A percentile compares a stretch with the other conserved stretches of the same genome.
Evolutionary conservation across 1,140 invertebrate genomes (phyloP).

Genomic region (Drosophila fuyamai): DNA sequence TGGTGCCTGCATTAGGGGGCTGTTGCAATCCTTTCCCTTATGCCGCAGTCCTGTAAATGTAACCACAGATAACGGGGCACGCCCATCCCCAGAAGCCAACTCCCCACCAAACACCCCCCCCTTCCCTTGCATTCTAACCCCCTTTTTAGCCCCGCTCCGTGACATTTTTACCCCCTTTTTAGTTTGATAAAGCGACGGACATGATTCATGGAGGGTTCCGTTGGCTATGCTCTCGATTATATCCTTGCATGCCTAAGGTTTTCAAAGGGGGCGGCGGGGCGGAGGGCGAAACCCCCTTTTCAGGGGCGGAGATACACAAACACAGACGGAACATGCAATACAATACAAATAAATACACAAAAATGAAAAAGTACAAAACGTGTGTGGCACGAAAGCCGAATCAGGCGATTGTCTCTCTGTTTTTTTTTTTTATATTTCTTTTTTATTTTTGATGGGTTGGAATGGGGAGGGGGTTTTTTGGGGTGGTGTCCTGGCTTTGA

Average conservation of each 20-base stretch:
- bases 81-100: background rate
- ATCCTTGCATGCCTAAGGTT: slow-evolving; percentile 57
- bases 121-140: background rate
- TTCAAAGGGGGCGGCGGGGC: background rate
- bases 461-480: background rate
- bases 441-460: background rate
- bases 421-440: slow-evolving; percentile 41
- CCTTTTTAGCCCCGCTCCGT: background rate
- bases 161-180: background rate
- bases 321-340: slow-evolving; percentile 63
- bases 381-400: slow-evolving; percentile 71
- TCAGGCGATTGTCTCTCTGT: slow-evolving; percentile 61
- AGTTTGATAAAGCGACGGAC: slow-evolving; percentile 64
- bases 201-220: slow-evolving; percentile 68
- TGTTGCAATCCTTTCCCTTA: background rate
- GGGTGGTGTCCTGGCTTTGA: slow-evolving; percentile 21
- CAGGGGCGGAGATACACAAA: slow-evolving; percentile 29
- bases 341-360: slow-evolving; percentile 63
- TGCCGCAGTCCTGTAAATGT: slow-evolving; percentile 30
- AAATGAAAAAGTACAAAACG: slow-evolving; percentile 63
- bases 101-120: too few species aligned
- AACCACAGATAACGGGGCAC: slow-evolving; percentile 57
- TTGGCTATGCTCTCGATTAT: slow-evolving; percentile 64
- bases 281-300: background rate
- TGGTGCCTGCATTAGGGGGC: slow-evolving; percentile 48